Base-by-base conservation (phyloP, 1,140 invertebrate species). In the Bombus pascuorum region DNA sequence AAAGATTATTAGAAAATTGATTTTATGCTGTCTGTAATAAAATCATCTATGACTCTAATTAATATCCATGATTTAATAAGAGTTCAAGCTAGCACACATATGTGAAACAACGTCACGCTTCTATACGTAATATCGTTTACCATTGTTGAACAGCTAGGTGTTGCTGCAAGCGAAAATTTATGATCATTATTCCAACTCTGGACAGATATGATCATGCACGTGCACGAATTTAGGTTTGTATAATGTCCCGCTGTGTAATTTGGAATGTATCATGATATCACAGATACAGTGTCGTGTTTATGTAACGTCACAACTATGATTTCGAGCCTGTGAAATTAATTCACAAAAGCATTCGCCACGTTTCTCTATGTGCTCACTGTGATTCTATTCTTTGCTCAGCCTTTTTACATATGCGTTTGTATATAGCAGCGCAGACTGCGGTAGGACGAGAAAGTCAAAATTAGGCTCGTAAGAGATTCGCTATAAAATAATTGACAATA, bases 161-260 rank as follows among this genome's bases (percentile, higher is more conserved):
- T 59, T 37, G 74, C 25, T 28, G 34, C 53, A 59, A 76, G 74
- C 59, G 74, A 76, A 76, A 65, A 65, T 65, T 78, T 65, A 65
- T 22, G 59, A 66, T 44, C 39, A 44, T 6, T 10, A 44, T 79
- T 44, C 76, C 32, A 42, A 47, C 15, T 53, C 12, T 28, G 42
- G n/a, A 42, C 34, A 72, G 79, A 81, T 78, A 78, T 39, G 65
- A 59, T 59, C 79, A 37, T 57, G n/a, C 59, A 78, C 39, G 37
- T 78, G 79, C 47, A 57, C 79, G 68, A 81, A 72, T 81, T 71
- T 72, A 59, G 32, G 68, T 72, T 71, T 39, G 66, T 81, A 47
- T 81, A 71, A 81, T 81, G 37, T 42, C 18, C 68, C 37, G 42
- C 34, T 34, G 34, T 25, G 22, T 9, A 81, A 81, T 72, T 72